Conservation (phyloP, 2,888 invertebrate genomes). For the Rhorus exstirpatorius region DNA sequence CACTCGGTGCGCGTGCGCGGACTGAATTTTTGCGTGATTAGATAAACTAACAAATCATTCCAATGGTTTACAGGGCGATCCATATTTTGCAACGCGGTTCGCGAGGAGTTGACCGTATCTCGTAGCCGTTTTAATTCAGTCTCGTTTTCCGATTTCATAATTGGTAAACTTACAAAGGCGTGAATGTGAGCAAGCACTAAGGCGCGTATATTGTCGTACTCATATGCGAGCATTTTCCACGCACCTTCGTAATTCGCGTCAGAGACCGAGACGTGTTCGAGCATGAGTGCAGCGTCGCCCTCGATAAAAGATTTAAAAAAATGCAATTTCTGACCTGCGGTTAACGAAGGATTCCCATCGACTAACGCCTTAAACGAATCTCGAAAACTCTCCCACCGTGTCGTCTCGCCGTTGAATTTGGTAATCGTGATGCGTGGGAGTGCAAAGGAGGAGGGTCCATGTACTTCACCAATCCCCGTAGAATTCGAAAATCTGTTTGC, state of each 20-base stretch:
- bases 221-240: constrained; percentile 1
- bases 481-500: no score
- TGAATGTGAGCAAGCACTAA: not conserved
- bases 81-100: not conserved
- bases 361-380: no score
- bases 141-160: not conserved
- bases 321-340: no score
- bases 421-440: not conserved
- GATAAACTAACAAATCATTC: not conserved
- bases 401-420: not conserved
- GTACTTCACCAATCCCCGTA: no score
- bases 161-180: not conserved
- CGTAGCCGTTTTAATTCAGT: not conserved
- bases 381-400: no score
- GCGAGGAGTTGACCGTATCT: not conserved
- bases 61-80: not conserved
- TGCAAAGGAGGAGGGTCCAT: no score
- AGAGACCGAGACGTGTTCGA: no score
- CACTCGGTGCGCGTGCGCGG: not conserved
- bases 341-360: no score
- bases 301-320: no score
- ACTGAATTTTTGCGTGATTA: not conserved
- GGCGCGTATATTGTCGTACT: not conserved
- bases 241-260: not conserved
- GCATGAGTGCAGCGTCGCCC: no score